Percentiles rank a stretch among this genome's conserved stretches.
Evolutionary conservation across 2,797 vertebrate genomes (phyloP).

Genomic region (Setipinna tenuifilis): DNA sequence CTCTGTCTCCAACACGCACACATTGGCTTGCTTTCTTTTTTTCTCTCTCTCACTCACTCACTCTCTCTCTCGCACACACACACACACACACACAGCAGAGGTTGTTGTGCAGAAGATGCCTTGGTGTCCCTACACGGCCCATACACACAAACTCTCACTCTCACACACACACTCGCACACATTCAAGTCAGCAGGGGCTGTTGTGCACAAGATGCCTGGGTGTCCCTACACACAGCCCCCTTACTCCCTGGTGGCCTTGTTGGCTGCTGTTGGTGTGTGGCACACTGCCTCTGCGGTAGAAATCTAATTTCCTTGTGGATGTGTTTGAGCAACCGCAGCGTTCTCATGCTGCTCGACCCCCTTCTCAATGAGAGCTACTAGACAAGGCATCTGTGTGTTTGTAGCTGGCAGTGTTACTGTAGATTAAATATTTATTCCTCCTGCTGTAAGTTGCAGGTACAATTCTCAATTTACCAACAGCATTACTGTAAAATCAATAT

Average conservation of each 20-base stretch:
- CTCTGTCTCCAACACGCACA: too few species aligned
- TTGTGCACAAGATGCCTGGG: background rate
- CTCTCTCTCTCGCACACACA: too few species aligned
- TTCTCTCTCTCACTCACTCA: too few species aligned
- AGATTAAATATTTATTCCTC: background rate
- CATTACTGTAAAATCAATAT: too few species aligned
- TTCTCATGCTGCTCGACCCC: background rate
- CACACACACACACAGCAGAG: too few species aligned
- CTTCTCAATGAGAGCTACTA: background rate
- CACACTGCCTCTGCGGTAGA: background rate
- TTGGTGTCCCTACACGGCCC: background rate
- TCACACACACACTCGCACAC: conserved; percentile 57
- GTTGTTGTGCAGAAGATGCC: background rate
- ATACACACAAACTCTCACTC: conserved; percentile 57
- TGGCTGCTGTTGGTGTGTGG: background rate
- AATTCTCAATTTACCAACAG: background rate
- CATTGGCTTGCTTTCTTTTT: too few species aligned
- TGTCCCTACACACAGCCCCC: background rate
- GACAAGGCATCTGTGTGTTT: background rate
- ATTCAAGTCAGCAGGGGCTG: too few species aligned
- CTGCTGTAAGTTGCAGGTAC: background rate
- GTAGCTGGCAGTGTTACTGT: background rate
- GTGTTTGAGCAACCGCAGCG: background rate
- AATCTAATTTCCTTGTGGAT: background rate
- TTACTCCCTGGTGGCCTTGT: background rate